A percentile compares a stretch with the other conserved stretches of the same genome.
These are phyloP conservation scores for Manacus vitellinus DNA, from an alignment of 2,113 vertebrate genomes.

Conservation along the genomic window DNA sequence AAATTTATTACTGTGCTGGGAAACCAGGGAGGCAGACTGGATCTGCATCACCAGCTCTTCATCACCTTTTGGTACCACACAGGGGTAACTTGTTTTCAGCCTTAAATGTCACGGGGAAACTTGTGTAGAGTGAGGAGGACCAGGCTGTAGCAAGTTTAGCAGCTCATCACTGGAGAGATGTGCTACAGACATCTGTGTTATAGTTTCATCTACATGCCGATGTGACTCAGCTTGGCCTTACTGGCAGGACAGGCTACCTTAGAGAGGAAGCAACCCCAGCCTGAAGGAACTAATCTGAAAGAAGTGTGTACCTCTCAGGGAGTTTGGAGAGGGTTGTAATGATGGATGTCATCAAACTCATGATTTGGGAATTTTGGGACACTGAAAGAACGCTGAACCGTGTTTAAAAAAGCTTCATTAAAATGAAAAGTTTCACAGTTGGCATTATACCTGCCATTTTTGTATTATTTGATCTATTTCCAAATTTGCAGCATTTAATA, in stretches of 20 bases:
- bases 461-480: neutral
- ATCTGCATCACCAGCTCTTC: neutral
- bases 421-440: neutral
- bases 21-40: neutral
- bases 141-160: neutral
- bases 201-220: neutral
- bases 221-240: neutral
- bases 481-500: neutral
- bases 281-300: neutral
- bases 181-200: neutral
- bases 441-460: neutral
- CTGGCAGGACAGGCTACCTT: neutral
- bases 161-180: neutral
- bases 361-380: neutral
- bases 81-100: neutral
- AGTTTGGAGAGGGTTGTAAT: too few species aligned
- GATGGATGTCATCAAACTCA: neutral
- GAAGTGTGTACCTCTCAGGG: neutral
- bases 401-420: neutral
- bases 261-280: neutral
- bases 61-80: neutral
- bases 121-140: neutral
- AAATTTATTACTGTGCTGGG: neutral
- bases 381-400: neutral
- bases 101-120: neutral